A percentile compares a stretch with the other conserved stretches of the same genome.
Conservation (phyloP, 2,113 vertebrate species). For the Apodemus speciosus region DNA sequence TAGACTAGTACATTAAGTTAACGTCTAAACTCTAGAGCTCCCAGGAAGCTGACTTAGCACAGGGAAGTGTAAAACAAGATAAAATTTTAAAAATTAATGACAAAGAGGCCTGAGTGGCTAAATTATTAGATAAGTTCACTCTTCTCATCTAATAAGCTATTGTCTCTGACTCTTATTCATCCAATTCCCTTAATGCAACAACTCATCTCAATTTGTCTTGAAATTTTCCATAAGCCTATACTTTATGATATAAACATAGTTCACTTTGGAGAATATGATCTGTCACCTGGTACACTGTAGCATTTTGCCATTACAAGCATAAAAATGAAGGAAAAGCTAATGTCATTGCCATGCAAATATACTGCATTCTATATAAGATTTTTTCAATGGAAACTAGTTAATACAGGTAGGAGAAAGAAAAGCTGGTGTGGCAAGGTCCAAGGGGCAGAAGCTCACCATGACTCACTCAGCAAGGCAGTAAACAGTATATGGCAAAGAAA, state of each 20-base stretch:
- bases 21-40: neutral
- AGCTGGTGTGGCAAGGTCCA: neutral
- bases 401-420: neutral
- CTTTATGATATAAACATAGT: neutral
- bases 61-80: neutral
- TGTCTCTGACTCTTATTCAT: neutral
- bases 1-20: neutral
- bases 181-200: neutral
- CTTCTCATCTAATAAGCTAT: slow-evolving; percentile 7
- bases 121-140: neutral
- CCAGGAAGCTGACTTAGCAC: neutral
- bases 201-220: neutral
- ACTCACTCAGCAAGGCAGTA: slow-evolving; percentile 22
- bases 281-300: neutral
- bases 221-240: neutral
- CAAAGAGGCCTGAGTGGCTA: neutral
- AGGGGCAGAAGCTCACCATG: neutral
- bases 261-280: neutral
- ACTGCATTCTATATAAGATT: neutral
- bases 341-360: neutral
- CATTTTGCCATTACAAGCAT: neutral
- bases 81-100: neutral
- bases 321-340: neutral
- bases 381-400: slow-evolving; percentile 33
- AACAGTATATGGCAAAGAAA: slow-evolving; percentile 8